Conservation (phyloP, 2,888 invertebrate genomes). For the Hyalella azteca region DNA sequence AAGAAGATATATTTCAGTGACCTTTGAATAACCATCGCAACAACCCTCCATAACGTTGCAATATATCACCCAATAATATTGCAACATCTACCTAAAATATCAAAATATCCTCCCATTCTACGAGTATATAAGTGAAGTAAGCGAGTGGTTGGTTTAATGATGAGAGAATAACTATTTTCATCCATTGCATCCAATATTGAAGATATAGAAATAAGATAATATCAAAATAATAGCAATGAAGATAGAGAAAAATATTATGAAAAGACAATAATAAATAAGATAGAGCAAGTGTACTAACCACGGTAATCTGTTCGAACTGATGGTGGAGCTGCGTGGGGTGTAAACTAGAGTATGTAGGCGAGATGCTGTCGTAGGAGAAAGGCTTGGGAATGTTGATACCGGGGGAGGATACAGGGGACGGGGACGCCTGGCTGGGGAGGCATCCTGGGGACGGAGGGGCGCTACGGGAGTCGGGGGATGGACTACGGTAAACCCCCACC, state of each 20-base stretch:
- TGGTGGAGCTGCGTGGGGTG: conserved; percentile 26
- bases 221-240: not conserved
- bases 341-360: not conserved
- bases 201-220: not conserved
- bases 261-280: too few relatives aligned
- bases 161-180: too few relatives aligned
- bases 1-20: not conserved
- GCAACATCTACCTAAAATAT: too few relatives aligned
- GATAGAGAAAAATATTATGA: not conserved
- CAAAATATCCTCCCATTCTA: too few relatives aligned
- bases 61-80: too few relatives aligned
- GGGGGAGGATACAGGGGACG: conserved; percentile 31
- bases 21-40: not conserved
- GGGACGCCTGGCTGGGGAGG: conserved; percentile 15
- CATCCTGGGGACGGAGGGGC: conserved; percentile 29
- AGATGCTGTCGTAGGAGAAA: conserved; percentile 19
- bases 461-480: conserved; percentile 27
- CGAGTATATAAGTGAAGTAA: too few relatives aligned
- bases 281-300: conserved; percentile 5
- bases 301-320: conserved; percentile 22
- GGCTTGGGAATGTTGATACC: conserved; percentile 5
- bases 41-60: too few relatives aligned
- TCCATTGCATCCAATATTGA: not conserved
- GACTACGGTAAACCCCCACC: conserved; percentile 7
- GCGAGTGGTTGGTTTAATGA: too few relatives aligned